Base-by-base conservation (phyloP, 1,140 invertebrate genomes). In the Pseudobourletiella spinata region DNA sequence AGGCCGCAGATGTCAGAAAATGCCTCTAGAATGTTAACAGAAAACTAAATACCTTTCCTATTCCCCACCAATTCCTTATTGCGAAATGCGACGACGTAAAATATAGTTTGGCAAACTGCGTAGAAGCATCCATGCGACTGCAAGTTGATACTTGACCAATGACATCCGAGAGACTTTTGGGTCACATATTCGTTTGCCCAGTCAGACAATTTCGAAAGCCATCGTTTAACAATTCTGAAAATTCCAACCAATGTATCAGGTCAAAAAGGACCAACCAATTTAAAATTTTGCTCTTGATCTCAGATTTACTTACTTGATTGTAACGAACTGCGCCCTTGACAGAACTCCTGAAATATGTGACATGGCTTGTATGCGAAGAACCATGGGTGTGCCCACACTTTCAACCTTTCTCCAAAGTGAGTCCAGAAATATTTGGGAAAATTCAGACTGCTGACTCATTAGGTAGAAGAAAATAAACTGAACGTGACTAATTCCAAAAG, bases 71-170 rank as follows among this genome's bases (percentile, higher is more conserved):
- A 78, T 72, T 94, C 88, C 70, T 84, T 85, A 72, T 90, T 85
- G 66, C 89, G 84, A 74, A 94, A 95, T 1, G 87, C 84, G 59
- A 96, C 84, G 2, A 94, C 77, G 76, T 95, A 94, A 74, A 97
- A 95, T 29, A 95, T 77, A 0, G 87, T 83, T 76, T 96, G 91
- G 72, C 91, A 94, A 14, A 93, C 83, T 16, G 86, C 83, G 74
- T 94, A 93, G 76, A 96, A 97, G 1, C 92, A 83, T 28, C 81
- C 79, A 74, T 97, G 91, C 2, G 84, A 79, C 72, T 83, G 82
- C 3, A 78, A 61, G 63, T 79, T 75, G 3, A 75, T 71, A 65
- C 81, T 79, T 55, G 77, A 73, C 72, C 81, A 77, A 30, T 65
- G 56, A 29, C 20, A 59, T 25, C 29, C 35, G n/a, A 52, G 25